Base-by-base conservation (phyloP, 2,113 vertebrate genomes). In the Nanorana parkeri region DNA sequence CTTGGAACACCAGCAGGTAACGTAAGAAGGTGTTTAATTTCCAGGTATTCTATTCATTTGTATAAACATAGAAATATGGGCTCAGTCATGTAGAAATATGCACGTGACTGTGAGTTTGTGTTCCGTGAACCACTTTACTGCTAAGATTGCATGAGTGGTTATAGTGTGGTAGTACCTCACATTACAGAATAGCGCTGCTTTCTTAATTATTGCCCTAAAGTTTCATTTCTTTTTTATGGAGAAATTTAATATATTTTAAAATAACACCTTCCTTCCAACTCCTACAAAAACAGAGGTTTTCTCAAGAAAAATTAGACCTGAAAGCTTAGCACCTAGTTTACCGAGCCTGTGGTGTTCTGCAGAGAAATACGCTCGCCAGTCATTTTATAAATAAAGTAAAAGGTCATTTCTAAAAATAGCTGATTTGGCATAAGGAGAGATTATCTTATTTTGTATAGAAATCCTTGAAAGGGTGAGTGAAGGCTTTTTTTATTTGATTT, bases 1-100 rank as follows among this genome's bases (percentile, higher is more conserved):
- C 74, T 77, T 16, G 10, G 80, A 77, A 87, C 23, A 69, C 78
- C n/a, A 84, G 86, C 80, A 77, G 69, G 90, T 90, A 91, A 92
- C 54, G 73, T 58, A 90, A 88, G 83, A 87, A 84, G 79, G 86
- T 90, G 85, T 88, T 91, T 89, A 81, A 87, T 90, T 90, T 92
- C 87, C 84, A 87, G 89, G 84, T 29, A 88, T 83, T 1, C 63
- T 85, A 85, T 93, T 84, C 58, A 89, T 85, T 87, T 88, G 84
- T 36, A 66, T 84, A 87, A 84, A 84, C 86, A 89, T 87, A 89
- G 88, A 89, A 86, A 84, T 85, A 84, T 84, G 28, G 75, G 81
- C 60, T 84, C 72, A 24, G 47, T 78, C 47, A 78, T 86, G 32
- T 63, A 47, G 78, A 85, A 81, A 79, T 78, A 51, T 51, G 51